Base-by-base conservation (phyloP, 2,888 invertebrate genomes). In the Pyrocoelia pectoralis region DNA sequence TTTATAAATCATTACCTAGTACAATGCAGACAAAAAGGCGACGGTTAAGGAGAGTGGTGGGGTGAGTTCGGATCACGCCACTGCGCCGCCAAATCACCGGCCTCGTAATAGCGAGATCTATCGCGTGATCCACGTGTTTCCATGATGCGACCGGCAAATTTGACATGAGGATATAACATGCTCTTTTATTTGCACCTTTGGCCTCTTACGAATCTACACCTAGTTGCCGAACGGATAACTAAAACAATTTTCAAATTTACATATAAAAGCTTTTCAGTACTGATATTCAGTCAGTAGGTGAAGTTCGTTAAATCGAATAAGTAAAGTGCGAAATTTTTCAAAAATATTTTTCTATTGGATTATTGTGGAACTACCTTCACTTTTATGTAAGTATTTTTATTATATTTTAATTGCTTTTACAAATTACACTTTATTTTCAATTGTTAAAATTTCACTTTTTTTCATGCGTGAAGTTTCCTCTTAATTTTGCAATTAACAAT, bases 91-190 rank as follows among this genome's bases (percentile, higher is more conserved):
- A 63, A 66, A 66, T 66, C 66, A 63, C 40, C 66, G 57, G 56
- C 51, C 55, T 50, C 48, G 62, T 48, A 49, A 63, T 55, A 54
- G 63, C 62, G 46, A 59, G 56, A 54, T 53, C 19, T 43, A 63
- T 66, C 59, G 66, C 66, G 66, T 66, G 66, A 66, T 66, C 56
- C 66, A 66, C 66, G 62, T 63, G 66, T 54, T 40, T 56, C 43
- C 13, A 48, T 33, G 55, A 58, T 55, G 65, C 61, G 52, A 29
- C 50, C 48, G 49, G 49, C 62, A 38, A 41, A 50, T 38, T 38
- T 17, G 48, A 38, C 63, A 63, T 58, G 63, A 54, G 63, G 48
- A 54, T 51, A 49, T 29, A 19, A 50, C 57, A 58, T 63, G 63
- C 14, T 49, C 41, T 49, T 52, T 24, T 24, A 24, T 38, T 49